Conservation (phyloP, 2,888 invertebrate species). For the Netelia virgata region DNA sequence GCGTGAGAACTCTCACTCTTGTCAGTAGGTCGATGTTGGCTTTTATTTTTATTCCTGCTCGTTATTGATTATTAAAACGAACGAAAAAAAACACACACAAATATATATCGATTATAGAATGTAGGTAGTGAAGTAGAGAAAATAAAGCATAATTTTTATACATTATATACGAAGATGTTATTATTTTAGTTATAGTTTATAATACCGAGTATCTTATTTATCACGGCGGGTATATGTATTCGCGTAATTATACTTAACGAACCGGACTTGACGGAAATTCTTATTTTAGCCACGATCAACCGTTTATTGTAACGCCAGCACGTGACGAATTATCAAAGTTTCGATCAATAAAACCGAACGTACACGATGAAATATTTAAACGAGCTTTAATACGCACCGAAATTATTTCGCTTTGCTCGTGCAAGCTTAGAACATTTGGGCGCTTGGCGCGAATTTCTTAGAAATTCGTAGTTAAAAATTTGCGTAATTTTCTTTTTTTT, state of each 20-base stretch:
- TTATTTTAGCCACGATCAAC: background rate
- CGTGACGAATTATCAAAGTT: background rate
- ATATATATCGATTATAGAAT: slow-evolving; percentile 7
- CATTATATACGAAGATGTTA: slow-evolving; percentile 17
- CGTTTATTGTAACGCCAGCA: background rate
- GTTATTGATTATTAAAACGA: slow-evolving; percentile 22
- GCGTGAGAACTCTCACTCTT: slow-evolving; percentile 2
- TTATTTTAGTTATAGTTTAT: slow-evolving; percentile 46
- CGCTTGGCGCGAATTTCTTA: background rate
- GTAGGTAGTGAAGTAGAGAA: slow-evolving; percentile 41
- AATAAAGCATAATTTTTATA: slow-evolving; percentile 33
- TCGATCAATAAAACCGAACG: background rate
- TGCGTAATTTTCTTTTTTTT: too few relatives aligned
- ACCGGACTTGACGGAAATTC: background rate
- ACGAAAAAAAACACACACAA: background rate
- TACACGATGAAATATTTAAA: background rate
- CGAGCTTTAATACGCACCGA: too few relatives aligned
- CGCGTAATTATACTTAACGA: slow-evolving; percentile 12
- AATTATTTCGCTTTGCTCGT: too few relatives aligned
- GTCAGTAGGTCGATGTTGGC: slow-evolving; percentile 35
- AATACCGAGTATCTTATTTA: slow-evolving; percentile 3
- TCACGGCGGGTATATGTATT: slow-evolving; percentile 9
- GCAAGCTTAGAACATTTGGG: background rate
- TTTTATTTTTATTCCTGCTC: slow-evolving; percentile 27
- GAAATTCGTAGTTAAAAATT: too few relatives aligned